Conservation (phyloP, 2,797 vertebrate species). For the Dermochelys coriacea region DNA sequence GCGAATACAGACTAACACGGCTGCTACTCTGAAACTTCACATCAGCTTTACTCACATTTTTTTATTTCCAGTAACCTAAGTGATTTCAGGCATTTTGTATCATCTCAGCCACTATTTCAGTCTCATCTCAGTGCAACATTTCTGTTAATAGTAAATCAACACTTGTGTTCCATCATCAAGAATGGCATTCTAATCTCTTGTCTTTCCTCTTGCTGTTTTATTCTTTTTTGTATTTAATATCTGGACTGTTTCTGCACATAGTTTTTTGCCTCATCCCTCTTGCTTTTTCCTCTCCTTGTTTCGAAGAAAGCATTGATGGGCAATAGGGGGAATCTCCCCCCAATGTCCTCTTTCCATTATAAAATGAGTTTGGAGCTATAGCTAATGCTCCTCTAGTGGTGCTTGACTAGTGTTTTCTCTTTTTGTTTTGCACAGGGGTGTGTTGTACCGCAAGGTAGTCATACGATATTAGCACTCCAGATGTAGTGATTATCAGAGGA, state of each 20-base stretch:
- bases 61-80: not conserved
- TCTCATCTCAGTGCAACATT: not conserved
- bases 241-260: not conserved
- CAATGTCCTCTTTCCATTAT: not conserved
- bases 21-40: too few relatives aligned
- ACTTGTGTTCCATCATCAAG: not conserved
- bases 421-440: not conserved
- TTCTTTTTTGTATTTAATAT: not conserved
- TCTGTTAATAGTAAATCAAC: not conserved
- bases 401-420: not conserved
- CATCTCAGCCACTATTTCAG: not conserved
- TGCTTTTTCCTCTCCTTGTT: not conserved
- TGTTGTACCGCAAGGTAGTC: not conserved
- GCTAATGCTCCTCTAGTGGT: not conserved
- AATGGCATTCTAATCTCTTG: not conserved
- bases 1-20: too few relatives aligned
- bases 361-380: not conserved
- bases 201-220: not conserved
- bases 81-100: not conserved
- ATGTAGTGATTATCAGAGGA: not conserved
- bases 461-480: not conserved
- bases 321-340: accelerated
- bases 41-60: not conserved
- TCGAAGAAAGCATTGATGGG: not conserved
- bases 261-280: not conserved